Evolutionary conservation across 2,113 vertebrate species (phyloP).

Genomic region (Paramisgurnus dabryanus): DNA sequence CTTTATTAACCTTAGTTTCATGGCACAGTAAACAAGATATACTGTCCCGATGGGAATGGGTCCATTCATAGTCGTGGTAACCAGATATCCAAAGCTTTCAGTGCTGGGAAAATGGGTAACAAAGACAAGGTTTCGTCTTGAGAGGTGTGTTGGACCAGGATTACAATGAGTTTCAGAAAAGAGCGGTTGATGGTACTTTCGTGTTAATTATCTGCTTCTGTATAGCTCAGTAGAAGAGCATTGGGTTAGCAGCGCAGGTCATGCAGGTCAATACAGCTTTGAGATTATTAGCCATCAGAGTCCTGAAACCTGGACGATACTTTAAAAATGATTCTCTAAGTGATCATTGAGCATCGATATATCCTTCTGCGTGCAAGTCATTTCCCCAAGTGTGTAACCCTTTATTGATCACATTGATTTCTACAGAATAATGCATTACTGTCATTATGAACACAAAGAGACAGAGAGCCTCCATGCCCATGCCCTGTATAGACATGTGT

Average conservation of each 20-base stretch:
- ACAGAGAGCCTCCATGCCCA: not conserved
- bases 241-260: no score
- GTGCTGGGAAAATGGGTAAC: not conserved
- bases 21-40: not conserved
- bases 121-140: not conserved
- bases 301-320: not conserved
- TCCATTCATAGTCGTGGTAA: constrained; percentile 19
- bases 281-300: not conserved
- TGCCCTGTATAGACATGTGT: not conserved
- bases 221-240: no score
- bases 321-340: constrained; percentile 42
- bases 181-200: no score
- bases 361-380: constrained; percentile 3
- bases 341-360: constrained; percentile 2
- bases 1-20: constrained; percentile 5
- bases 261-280: not conserved
- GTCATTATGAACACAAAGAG: not conserved
- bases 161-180: not conserved
- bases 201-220: no score
- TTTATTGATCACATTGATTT: constrained; percentile 41
- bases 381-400: constrained; percentile 2
- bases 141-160: not conserved
- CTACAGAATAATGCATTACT: constrained; percentile 32
- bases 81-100: constrained; percentile 1
- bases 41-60: constrained; percentile 11